Evolutionary conservation across 1,140 invertebrate genomes (phyloP).

Genomic region (Rhysida immarginata): DNA sequence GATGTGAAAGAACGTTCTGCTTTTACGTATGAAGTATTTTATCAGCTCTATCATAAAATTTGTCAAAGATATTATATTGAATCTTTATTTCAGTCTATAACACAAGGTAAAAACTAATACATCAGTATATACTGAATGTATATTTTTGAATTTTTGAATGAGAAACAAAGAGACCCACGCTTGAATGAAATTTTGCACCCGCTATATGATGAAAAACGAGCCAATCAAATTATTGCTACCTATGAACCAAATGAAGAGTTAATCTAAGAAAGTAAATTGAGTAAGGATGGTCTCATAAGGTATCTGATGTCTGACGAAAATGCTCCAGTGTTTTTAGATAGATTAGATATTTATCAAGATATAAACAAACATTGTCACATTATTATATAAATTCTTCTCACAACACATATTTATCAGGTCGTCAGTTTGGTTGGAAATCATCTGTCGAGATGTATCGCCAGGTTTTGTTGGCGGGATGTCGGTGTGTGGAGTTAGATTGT

Average conservation of each 20-base stretch:
- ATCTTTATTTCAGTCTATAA: conserved; percentile 88
- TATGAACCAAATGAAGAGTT: conserved; percentile 81
- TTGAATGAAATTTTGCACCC: conserved; percentile 99
- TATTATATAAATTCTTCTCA: conserved; percentile 99
- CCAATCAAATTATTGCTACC: conserved; percentile 78
- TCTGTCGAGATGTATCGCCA: conserved; percentile 98
- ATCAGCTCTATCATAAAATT: conserved; percentile 95
- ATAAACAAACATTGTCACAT: conserved; percentile 96
- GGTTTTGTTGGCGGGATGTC: conserved; percentile 81
- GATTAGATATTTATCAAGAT: conserved; percentile 90
- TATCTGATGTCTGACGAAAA: conserved; percentile 99
- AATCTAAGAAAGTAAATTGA: conserved; percentile 63
- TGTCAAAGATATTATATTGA: conserved; percentile 98
- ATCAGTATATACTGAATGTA: conserved; percentile 68
- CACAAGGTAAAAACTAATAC: conserved; percentile 72
- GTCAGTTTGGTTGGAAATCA: conserved; percentile 94
- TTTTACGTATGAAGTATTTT: conserved; percentile 99
- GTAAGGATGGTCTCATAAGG: conserved; percentile 85
- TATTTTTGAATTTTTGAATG: too few species aligned
- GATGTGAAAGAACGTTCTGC: conserved; percentile 86
- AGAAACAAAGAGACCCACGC: conserved; percentile 90
- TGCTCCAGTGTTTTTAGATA: conserved; percentile 92
- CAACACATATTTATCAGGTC: conserved; percentile 92
- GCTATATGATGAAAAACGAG: conserved; percentile 87
- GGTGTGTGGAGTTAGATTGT: conserved; percentile 96